Percentiles rank a stretch among this genome's conserved stretches.
Conservation (phyloP, 2,113 vertebrate genomes). For the Balaeniceps rex region DNA sequence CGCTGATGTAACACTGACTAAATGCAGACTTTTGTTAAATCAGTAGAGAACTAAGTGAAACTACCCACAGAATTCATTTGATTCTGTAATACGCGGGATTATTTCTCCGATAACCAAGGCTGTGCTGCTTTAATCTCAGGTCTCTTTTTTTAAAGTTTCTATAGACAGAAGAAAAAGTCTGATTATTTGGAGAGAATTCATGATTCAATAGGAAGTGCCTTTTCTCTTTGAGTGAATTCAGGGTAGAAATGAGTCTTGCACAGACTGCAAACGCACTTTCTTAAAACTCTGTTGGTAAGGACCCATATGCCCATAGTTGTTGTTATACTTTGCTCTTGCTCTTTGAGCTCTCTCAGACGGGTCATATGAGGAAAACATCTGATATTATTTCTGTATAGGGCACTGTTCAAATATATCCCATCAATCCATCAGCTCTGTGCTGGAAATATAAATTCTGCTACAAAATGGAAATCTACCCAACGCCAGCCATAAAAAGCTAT, state of each 20-base stretch:
- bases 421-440: neutral
- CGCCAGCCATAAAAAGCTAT: neutral
- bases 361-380: neutral
- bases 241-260: neutral
- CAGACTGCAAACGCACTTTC: neutral
- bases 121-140: neutral
- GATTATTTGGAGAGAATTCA: neutral
- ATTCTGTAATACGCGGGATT: neutral
- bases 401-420: neutral
- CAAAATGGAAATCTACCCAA: neutral
- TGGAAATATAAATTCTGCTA: neutral
- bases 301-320: no score
- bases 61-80: neutral
- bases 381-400: neutral
- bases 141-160: neutral
- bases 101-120: neutral
- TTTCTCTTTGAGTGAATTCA: neutral
- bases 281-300: neutral
- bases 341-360: neutral
- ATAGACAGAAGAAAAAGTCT: neutral
- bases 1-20: neutral
- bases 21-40: neutral
- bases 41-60: neutral
- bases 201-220: neutral
- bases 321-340: neutral